Base-by-base conservation (phyloP, 92 coral and sea anemone genomes). In the Phenganax subtilis region DNA sequence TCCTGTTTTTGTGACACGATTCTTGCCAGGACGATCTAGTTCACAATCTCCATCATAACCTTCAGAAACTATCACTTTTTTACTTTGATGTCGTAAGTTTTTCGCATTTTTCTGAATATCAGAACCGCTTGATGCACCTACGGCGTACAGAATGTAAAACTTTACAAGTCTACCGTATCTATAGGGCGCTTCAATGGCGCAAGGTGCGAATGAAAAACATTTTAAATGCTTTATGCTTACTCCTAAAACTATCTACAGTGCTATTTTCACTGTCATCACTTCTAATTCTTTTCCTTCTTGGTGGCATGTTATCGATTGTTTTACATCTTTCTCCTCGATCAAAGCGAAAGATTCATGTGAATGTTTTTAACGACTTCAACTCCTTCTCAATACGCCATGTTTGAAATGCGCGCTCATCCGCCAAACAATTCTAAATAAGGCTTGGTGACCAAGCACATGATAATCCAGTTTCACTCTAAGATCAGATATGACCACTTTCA, bases 31-130 rank as follows among this genome's bases (percentile, higher is more conserved):
- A 10, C 29, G 71, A 1, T 78, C 82, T 11, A 78, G 72, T 51
- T 78, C 82, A 51, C 82, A 78, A 67, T 78, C 82, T 30, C 82
- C 82, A 59, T 78, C 82, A 64, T 78, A 78, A 63, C 63, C 82
- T 62, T 78, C 82, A 6, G 72, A 52, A 72, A n/a, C 63, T 27
- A 37, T 37, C 5, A 78, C 9, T 51, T 78, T 78, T 20, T 78
- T 78, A 37, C 58, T 64, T 55, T 78, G 72, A 78, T 78, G 82
- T 16, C 82, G 82, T 3, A 47, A 7, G 57, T 78, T 78, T 54
- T 20, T 76, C 3, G 30, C 59, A 28, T 51, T 76, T 76, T 73
- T 54, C 12, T 37, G 82, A 10, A 47, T 52, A 78, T 78, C 82
- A 60, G 82, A 78, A 17, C 82, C 72, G 37, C 82, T 78, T 29